Conservation (phyloP, 2,888 invertebrate species). For the Brassicogethes aeneus region DNA sequence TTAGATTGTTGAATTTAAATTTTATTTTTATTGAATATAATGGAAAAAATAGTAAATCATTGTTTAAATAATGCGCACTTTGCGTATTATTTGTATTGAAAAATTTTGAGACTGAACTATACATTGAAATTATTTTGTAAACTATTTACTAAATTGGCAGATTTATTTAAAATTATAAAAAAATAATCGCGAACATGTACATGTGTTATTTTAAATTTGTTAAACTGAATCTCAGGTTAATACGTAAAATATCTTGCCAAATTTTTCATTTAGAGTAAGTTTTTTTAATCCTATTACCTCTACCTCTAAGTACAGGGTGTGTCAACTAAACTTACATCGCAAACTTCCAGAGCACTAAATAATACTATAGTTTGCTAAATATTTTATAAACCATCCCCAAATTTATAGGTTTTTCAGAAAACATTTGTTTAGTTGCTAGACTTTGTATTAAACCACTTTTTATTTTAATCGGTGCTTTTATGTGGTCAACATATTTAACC, state of each 20-base stretch:
- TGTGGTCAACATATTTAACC: background rate
- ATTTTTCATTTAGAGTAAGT: conserved; percentile 16
- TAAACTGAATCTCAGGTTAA: background rate
- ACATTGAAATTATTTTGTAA: no score
- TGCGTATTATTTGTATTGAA: background rate
- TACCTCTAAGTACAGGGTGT: conserved; percentile 24
- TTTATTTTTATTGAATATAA: conserved; percentile 5
- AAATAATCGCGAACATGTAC: background rate
- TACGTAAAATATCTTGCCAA: conserved; percentile 18
- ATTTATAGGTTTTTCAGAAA: no score
- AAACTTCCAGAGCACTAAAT: no score
- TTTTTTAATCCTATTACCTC: conserved; percentile 21
- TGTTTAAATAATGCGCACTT: background rate
- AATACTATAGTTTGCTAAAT: no score
- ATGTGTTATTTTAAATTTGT: background rate
- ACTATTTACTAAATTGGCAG: background rate
- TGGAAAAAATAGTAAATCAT: no score
- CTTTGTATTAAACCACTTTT: background rate
- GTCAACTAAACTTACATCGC: no score
- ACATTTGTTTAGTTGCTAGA: no score
- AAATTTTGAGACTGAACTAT: background rate
- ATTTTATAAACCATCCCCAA: no score
- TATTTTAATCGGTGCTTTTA: background rate
- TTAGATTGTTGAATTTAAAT: conserved; percentile 17
- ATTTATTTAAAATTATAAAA: background rate